Conservation (phyloP, 1,140 invertebrate species). For the Pissodes strobi region DNA sequence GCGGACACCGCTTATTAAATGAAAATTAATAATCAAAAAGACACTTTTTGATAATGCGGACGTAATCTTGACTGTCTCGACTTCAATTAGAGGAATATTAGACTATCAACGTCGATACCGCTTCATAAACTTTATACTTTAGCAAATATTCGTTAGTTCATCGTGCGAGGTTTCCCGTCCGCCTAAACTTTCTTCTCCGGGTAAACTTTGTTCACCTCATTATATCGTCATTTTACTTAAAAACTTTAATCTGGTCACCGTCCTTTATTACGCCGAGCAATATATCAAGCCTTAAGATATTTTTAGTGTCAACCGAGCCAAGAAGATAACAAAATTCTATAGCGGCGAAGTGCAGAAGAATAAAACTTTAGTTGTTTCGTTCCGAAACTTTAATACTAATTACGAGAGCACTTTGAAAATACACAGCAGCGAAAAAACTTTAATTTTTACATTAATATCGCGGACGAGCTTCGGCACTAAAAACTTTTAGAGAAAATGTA, state of each 20-base stretch:
- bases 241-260: conserved; percentile 9
- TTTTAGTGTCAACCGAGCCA: conserved; percentile 20
- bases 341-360: conserved; percentile 6
- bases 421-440: conserved; percentile 13
- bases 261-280: conserved; percentile 5
- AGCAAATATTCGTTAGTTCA: no score
- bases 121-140: no score
- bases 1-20: no score
- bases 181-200: no score
- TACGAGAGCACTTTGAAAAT: conserved; percentile 8
- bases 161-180: no score
- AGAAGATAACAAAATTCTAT: conserved; percentile 24
- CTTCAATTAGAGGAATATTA: no score
- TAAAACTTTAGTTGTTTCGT: conserved; percentile 30
- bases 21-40: no score
- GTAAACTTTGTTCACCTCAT: conserved; percentile 15
- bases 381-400: conserved; percentile 27
- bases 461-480: conserved; percentile 1
- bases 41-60: no score
- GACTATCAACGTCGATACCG: no score
- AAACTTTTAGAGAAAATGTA: neutral
- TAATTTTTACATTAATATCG: conserved; percentile 22
- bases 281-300: conserved; percentile 20
- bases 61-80: no score
- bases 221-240: conserved; percentile 17